Evolutionary conservation across 2,113 vertebrate genomes (phyloP), one percentile per base, ranked within the genome.

Genomic region (Megaceryle maxima): DNA sequence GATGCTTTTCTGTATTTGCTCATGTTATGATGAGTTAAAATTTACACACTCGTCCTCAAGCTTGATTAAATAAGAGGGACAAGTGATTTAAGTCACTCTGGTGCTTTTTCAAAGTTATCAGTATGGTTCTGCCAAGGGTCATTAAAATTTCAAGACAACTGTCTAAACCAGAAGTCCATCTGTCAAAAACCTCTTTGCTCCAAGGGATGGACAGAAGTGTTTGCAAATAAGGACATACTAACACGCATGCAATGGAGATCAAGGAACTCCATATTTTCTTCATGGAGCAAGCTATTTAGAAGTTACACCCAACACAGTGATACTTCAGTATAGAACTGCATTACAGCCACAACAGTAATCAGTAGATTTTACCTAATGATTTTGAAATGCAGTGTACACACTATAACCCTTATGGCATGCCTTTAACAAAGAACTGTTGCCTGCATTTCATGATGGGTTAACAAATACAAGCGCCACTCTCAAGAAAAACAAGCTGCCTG

Each of bases 91-190:
- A 97, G 88, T 46, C 35, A 50, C 64, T 59, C 62, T 57, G 77
- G 72, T 57, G 91, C 68, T 97, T 95, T 55, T 95, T 83, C 46
- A 92, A 84, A 96, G 55, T 35, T 39, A 78, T 26, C 2, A 12
- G 48, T 59, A 69, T 19, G 56, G 60, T 94, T 96, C 94, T 97
- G 96, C 92, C 91, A 97, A 77, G 50, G 77, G 74, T 86, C 88
- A 96, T 85, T 95, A 92, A 86, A 88, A 96, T 96, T 94, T 87
- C 72, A 37, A 90, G 94, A 95, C 70, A 96, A 92, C 88, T 93
- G 76, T 83, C 66, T 96, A 97, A 97, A 97, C 70, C 95, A 72
- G 76, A n/a, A 85, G 53, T 8, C 78, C 59, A n/a, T 78, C 92
- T 89, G 60, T 83, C 94, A 95, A 94, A 96, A 96, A 16, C 3